A percentile compares a stretch with the other conserved stretches of the same genome.
Evolutionary conservation across 2,797 vertebrate species (phyloP).

Genomic region (Microctenopoma stevenorrisi): DNA sequence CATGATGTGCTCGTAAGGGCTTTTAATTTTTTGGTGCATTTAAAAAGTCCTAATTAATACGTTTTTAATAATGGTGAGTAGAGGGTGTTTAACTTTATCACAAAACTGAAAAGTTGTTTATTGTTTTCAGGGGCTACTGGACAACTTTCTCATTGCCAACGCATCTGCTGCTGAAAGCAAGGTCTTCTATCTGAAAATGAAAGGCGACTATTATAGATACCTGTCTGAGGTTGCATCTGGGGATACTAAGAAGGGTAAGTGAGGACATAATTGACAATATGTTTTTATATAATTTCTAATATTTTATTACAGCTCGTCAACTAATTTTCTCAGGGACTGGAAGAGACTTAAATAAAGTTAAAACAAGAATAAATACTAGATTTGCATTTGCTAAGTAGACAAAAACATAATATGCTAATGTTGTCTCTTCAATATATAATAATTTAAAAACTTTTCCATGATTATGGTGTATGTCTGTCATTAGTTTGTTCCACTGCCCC

Average conservation of each 20-base stretch:
- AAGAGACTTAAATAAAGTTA: neutral
- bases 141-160: slow-evolving; percentile 93
- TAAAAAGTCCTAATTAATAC: neutral
- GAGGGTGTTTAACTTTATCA: neutral
- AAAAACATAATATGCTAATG: neutral
- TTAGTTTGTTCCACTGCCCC: slow-evolving; percentile 6
- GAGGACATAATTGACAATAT: neutral
- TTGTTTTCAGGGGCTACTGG: slow-evolving; percentile 90
- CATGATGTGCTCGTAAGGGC: slow-evolving; percentile 93
- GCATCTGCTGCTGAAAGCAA: slow-evolving; percentile 94
- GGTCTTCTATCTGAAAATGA: slow-evolving; percentile 99
- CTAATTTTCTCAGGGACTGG: too few species aligned
- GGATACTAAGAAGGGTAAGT: slow-evolving; percentile 93
- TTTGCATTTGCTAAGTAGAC: neutral
- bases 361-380: neutral
- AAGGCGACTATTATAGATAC: slow-evolving; percentile 99
- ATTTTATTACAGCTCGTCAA: neutral
- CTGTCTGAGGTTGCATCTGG: slow-evolving; percentile 98
- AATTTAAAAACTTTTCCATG: too few species aligned
- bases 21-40: neutral
- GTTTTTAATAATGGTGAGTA: neutral
- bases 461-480: neutral
- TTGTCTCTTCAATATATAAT: too few species aligned
- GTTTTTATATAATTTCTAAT: neutral
- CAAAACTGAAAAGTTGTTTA: neutral